Evolutionary conservation across 2,113 vertebrate species (phyloP).

Genomic region (Istiophorus platypterus): DNA sequence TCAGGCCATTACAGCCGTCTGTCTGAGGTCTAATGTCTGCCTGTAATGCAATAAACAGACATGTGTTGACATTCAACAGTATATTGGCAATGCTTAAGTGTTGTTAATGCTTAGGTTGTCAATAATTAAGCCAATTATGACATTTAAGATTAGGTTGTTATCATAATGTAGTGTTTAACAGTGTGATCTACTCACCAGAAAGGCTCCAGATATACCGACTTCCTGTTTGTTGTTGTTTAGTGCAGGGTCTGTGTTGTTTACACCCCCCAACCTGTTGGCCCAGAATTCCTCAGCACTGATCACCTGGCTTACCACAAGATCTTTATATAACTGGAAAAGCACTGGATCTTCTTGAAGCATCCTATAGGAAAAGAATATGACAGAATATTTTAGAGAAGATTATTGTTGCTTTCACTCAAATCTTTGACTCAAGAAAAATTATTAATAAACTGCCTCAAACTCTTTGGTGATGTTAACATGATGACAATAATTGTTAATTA

Average conservation of each 20-base stretch:
- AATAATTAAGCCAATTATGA: not conserved
- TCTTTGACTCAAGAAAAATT: not conserved
- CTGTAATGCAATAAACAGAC: conserved; percentile 75
- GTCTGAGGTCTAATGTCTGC: conserved; percentile 98
- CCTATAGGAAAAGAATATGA: conserved; percentile 79
- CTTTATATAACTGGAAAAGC: conserved; percentile 99
- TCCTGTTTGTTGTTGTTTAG: conserved; percentile 91
- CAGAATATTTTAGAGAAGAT: not conserved
- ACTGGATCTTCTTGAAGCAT: conserved; percentile 99
- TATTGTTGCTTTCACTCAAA: not conserved
- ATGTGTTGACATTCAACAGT: not conserved
- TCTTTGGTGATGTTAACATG: not conserved
- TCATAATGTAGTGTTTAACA: not conserved
- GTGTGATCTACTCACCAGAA: conserved; percentile 88
- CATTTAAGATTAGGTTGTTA: not conserved
- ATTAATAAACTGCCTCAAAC: not conserved
- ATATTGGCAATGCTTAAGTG: not conserved
- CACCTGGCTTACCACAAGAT: conserved; percentile 98
- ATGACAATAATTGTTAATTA: not conserved
- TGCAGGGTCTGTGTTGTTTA: conserved; percentile 87
- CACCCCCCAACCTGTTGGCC: conserved; percentile 93
- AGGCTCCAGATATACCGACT: conserved; percentile 98
- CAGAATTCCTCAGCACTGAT: conserved; percentile 99
- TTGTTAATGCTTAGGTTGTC: not conserved
- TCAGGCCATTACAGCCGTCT: conserved; percentile 97